phyloP scores from a whole-genome alignment of 2,113 vertebrate genomes.

The Phalacrocorax pelagicus region DNA sequence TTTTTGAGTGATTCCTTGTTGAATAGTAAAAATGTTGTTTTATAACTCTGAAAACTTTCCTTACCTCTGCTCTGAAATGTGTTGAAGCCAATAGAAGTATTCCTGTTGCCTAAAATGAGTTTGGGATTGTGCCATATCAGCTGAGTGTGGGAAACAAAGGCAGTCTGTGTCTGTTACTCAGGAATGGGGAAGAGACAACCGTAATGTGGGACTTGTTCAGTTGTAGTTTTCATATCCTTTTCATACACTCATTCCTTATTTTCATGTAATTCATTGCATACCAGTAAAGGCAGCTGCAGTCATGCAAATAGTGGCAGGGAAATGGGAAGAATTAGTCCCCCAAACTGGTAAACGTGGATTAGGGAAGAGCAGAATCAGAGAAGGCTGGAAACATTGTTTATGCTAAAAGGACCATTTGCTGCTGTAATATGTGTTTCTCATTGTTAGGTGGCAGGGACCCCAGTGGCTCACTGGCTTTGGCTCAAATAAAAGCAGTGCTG shows the following conservation, averaged over 20 bases:
- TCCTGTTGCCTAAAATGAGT: not conserved
- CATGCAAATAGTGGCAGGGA: not conserved
- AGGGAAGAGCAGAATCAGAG: not conserved
- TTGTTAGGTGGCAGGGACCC: slow-evolving; percentile 14
- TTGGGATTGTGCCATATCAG: not conserved
- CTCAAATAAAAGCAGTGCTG: not conserved
- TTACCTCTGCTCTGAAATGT: not conserved
- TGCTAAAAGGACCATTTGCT: not conserved
- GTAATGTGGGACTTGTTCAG: not conserved
- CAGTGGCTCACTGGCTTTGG: not conserved
- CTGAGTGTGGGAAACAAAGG: not conserved
- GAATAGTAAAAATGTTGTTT: not conserved
- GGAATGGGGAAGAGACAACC: not conserved
- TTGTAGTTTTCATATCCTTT: not conserved
- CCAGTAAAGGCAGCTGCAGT: not conserved
- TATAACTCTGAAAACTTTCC: not conserved
- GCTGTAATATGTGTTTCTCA: not conserved
- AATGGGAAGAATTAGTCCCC: not conserved
- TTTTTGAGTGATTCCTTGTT: not conserved
- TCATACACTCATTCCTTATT: not conserved
- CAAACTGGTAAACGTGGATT: not conserved
- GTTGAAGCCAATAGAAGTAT: not conserved
- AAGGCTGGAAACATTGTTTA: not conserved
- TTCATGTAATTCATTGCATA: not conserved
- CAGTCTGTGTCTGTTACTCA: not conserved